These are phyloP conservation scores for Hexactinellida sp. DNA, from an alignment of 37 sponge, comb jelly and placozoan genomes.

Conservation along the genomic window DNA sequence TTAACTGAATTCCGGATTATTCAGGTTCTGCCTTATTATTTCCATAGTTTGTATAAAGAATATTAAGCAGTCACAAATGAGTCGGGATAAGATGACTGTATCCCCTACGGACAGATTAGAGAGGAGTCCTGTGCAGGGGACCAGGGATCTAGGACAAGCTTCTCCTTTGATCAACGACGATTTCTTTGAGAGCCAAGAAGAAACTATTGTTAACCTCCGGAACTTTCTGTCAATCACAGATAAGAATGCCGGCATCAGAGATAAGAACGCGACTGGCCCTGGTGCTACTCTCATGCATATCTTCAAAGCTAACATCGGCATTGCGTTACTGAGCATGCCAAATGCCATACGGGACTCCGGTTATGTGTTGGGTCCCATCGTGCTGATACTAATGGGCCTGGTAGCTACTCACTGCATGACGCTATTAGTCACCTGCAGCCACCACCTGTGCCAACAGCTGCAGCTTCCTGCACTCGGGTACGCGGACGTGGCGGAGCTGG, in stretches of 20 bases:
- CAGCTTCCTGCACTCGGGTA: constrained; percentile 44
- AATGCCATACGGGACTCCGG: constrained; percentile 52
- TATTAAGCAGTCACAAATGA: too few relatives aligned
- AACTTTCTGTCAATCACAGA: background rate
- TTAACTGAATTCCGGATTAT: too few relatives aligned
- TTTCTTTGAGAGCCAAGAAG: too few relatives aligned
- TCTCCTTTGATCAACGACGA: too few relatives aligned
- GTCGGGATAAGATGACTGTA: too few relatives aligned
- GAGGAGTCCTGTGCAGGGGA: too few relatives aligned
- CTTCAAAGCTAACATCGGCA: constrained; percentile 84
- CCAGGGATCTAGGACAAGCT: too few relatives aligned
- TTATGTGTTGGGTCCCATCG: constrained; percentile 33
- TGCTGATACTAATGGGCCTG: constrained; percentile 37
- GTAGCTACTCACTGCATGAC: constrained; percentile 73
- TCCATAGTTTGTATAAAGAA: too few relatives aligned
- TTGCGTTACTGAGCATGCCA: constrained; percentile 74
- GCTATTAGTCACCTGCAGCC: constrained; percentile 37
- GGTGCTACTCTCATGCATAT: constrained; percentile 52
- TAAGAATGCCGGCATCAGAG: background rate
- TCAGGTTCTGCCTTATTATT: too few relatives aligned
- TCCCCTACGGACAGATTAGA: too few relatives aligned
- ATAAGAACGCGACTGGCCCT: background rate
- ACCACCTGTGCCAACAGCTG: constrained; percentile 26
- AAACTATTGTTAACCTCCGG: too few relatives aligned
- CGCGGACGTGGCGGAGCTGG: constrained; percentile 54